Evolutionary conservation across 2,113 vertebrate species (phyloP).

Genomic region (Albula glossodonta): DNA sequence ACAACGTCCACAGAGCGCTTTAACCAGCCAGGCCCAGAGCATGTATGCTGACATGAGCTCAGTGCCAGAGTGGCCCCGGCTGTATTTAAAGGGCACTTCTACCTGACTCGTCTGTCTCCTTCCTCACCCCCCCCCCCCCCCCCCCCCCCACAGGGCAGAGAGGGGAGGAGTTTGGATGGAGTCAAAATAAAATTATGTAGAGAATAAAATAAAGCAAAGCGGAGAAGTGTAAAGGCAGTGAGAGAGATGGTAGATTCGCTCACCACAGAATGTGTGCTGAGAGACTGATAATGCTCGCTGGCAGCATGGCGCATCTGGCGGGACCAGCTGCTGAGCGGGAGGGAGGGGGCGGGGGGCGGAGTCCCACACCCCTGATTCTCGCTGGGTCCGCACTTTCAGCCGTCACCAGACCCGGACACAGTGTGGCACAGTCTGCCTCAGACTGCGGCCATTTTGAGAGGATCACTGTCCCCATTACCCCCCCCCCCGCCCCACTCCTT

Average conservation of each 20-base stretch:
- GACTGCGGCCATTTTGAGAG: slow-evolving; percentile 62
- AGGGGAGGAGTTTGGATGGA: no score
- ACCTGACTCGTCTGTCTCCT: no score
- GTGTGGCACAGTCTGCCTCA: slow-evolving; percentile 33
- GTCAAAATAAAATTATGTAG: no score
- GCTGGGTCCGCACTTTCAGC: background rate
- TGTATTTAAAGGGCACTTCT: no score
- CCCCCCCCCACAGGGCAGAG: no score
- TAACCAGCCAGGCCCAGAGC: no score
- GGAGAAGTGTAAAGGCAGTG: slow-evolving; percentile 4
- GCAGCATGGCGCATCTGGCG: background rate
- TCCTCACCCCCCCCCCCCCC: no score
- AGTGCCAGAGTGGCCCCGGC: no score
- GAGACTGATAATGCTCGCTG: slow-evolving; percentile 16
- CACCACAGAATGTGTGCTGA: background rate
- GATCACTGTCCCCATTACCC: slow-evolving; percentile 68
- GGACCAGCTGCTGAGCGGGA: background rate
- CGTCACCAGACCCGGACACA: background rate
- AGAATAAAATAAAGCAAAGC: no score
- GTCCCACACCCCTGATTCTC: background rate
- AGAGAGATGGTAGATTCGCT: slow-evolving; percentile 31
- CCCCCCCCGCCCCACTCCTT: slow-evolving; percentile 62
- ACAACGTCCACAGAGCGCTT: no score
- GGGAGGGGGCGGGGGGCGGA: background rate
- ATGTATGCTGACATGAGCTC: no score